These are phyloP conservation scores for Borostomias antarcticus DNA, from an alignment of 2,797 vertebrate species.

Conservation along the genomic window DNA sequence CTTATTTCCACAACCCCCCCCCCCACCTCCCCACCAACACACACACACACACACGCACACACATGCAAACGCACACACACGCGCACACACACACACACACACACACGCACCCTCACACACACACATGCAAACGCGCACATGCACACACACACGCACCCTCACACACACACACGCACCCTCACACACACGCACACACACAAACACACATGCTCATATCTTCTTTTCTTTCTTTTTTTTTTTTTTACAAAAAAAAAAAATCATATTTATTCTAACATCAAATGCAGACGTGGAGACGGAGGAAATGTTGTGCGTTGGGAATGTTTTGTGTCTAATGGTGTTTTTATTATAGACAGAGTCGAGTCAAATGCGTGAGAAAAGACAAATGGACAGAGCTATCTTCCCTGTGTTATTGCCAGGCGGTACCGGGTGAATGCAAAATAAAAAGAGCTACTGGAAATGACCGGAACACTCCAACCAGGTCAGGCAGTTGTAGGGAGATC, in stretches of 20 bases:
- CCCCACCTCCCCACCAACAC: too few relatives aligned
- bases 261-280: conserved; percentile 65
- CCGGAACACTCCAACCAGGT: conserved; percentile 39
- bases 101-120: neutral
- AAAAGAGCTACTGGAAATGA: conserved; percentile 44
- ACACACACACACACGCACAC: neutral
- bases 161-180: too few relatives aligned
- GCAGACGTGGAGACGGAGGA: conserved; percentile 58
- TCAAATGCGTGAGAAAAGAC: conserved; percentile 63
- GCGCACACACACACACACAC: too few relatives aligned
- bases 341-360: conserved; percentile 68
- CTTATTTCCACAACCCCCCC: too few relatives aligned
- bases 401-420: conserved; percentile 52
- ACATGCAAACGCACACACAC: too few relatives aligned
- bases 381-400: conserved; percentile 59
- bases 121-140: too few relatives aligned
- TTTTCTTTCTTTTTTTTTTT: conserved; percentile 49
- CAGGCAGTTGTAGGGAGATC: too few relatives aligned
- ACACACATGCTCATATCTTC: conserved; percentile 14
- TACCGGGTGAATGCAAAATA: conserved; percentile 55
- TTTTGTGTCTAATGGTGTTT: conserved; percentile 66
- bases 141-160: too few relatives aligned
- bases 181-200: too few relatives aligned
- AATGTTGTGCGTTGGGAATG: conserved; percentile 67
- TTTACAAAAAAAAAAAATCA: conserved; percentile 52